phyloP scores from a whole-genome alignment of 2,113 vertebrate genomes.

The Antechinus stuartii region DNA sequence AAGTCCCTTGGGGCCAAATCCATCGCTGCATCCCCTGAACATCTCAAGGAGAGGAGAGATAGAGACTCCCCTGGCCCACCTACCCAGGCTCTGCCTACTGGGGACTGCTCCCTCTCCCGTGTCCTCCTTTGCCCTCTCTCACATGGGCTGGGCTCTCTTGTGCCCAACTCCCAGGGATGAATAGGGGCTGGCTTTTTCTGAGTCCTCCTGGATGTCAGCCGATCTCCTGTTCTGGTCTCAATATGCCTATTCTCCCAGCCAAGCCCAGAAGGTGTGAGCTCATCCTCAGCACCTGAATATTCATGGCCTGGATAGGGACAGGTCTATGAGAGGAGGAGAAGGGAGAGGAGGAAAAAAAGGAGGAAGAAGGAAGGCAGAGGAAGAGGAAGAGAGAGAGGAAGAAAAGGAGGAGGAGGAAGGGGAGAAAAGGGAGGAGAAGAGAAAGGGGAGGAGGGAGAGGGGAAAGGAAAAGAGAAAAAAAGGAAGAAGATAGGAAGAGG shows the following conservation, averaged over 20 bases:
- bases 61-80: not conserved
- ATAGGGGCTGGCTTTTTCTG: not conserved
- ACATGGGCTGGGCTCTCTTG: not conserved
- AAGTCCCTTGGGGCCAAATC: no score
- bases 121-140: not conserved
- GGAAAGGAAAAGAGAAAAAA: no score
- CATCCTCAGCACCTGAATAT: not conserved
- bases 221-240: not conserved
- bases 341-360: no score
- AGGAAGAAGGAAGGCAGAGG: no score
- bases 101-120: not conserved
- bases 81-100: not conserved
- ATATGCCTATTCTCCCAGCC: not conserved
- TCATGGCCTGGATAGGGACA: not conserved
- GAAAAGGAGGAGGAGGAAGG: fast-evolving
- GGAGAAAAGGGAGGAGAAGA: fast-evolving
- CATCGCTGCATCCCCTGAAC: not conserved
- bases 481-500: no score
- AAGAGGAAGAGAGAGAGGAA: no score
- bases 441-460: no score
- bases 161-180: not conserved
- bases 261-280: not conserved
- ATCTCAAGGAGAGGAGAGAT: not conserved
- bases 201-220: not conserved
- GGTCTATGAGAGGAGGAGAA: no score